Conservation (phyloP, 2,797 vertebrate genomes). For the Peromyscus nudipes region DNA sequence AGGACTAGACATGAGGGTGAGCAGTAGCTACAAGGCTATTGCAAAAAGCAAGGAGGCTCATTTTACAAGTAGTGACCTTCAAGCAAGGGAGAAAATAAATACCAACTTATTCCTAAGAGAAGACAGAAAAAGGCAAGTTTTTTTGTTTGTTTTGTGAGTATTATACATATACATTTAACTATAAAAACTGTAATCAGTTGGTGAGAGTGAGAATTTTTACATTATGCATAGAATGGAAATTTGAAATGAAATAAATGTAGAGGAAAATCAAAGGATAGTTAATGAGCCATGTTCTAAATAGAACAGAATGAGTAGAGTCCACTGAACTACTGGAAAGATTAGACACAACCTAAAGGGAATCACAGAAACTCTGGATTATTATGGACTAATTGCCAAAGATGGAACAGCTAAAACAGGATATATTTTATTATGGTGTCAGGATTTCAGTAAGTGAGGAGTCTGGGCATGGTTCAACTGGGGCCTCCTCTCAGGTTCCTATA, state of each 20-base stretch:
- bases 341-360: not conserved
- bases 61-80: not conserved
- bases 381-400: not conserved
- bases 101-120: not conserved
- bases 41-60: too few species aligned
- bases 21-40: not conserved
- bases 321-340: not conserved
- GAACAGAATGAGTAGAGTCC: not conserved
- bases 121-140: not conserved
- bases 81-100: not conserved
- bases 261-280: constrained; percentile 10
- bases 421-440: not conserved
- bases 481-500: not conserved
- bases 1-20: not conserved
- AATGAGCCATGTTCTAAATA: not conserved
- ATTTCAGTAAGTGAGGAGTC: not conserved
- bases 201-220: not conserved
- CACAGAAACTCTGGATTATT: not conserved
- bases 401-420: not conserved
- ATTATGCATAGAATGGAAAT: not conserved
- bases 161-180: not conserved
- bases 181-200: not conserved
- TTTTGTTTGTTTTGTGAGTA: constrained; percentile 14
- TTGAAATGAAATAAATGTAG: constrained; percentile 13
- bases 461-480: not conserved